Conservation (phyloP, 1,140 invertebrate species). For the Polyergus mexicanus region DNA sequence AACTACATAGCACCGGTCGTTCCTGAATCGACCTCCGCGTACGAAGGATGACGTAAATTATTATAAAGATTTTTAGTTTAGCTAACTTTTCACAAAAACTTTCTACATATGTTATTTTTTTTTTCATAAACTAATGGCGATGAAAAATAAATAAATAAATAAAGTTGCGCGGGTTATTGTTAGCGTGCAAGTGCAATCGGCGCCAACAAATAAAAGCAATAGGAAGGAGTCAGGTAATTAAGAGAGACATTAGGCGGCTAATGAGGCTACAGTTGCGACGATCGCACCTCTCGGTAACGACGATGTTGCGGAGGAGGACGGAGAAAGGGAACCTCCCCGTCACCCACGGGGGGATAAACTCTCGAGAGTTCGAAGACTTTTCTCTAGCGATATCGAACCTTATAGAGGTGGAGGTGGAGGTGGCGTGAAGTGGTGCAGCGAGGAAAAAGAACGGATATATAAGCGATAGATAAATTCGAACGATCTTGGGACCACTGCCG, state of each 20-base stretch:
- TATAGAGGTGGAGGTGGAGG: slow-evolving; percentile 48
- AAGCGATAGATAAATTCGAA: slow-evolving; percentile 73
- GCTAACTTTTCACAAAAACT: background rate
- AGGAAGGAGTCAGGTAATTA: slow-evolving; percentile 81
- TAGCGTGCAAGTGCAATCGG: slow-evolving; percentile 74
- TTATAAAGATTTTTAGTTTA: background rate
- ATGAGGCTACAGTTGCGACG: slow-evolving; percentile 82
- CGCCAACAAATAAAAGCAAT: slow-evolving; percentile 79
- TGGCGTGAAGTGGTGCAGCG: slow-evolving; percentile 21
- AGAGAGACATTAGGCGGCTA: slow-evolving; percentile 85
- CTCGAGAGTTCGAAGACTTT: slow-evolving; percentile 45
- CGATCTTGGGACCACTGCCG: slow-evolving; percentile 72
- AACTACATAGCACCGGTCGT: slow-evolving; percentile 23
- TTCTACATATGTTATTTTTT: background rate
- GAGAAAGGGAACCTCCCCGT: slow-evolving; percentile 60
- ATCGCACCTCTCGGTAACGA: slow-evolving; percentile 64
- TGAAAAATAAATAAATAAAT: background rate
- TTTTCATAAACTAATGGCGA: background rate
- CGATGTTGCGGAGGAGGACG: slow-evolving; percentile 60
- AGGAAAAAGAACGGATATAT: slow-evolving; percentile 62
- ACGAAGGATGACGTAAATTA: background rate
- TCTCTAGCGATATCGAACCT: slow-evolving; percentile 63
- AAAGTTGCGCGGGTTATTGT: background rate
- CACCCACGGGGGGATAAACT: slow-evolving; percentile 70
- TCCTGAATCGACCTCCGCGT: slow-evolving; percentile 5